Evolutionary conservation across 1,140 invertebrate genomes (phyloP).

Genomic region (Diploscapter pachys): DNA sequence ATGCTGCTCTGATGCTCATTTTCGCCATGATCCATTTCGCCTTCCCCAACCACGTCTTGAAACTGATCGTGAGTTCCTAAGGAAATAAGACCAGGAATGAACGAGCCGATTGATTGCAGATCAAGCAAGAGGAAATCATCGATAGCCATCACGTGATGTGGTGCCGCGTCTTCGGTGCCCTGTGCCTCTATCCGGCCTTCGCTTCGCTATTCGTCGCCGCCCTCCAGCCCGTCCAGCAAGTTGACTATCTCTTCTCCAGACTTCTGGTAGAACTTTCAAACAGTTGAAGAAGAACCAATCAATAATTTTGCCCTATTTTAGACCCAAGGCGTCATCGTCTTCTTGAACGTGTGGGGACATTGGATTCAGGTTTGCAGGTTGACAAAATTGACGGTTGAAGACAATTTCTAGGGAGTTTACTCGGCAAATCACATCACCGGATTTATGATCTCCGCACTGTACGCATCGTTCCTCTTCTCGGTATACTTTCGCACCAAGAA

Average conservation of each 20-base stretch:
- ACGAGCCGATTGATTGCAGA: constrained; percentile 22
- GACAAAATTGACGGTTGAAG: too few species aligned
- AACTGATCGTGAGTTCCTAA: constrained; percentile 36
- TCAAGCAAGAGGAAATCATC: constrained; percentile 34
- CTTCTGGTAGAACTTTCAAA: constrained; percentile 18
- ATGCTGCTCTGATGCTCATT: constrained; percentile 28
- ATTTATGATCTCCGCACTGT: constrained; percentile 43
- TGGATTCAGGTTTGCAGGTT: constrained; percentile 16
- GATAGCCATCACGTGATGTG: constrained; percentile 38
- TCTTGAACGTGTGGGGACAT: constrained; percentile 41
- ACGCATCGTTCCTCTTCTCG: constrained; percentile 42
- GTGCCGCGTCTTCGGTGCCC: constrained; percentile 38
- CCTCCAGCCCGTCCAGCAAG: constrained; percentile 17
- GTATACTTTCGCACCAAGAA: constrained; percentile 36
- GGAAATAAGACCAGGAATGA: neutral
- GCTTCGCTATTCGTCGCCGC: constrained; percentile 23
- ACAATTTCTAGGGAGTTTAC: constrained; percentile 13
- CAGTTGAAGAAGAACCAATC: neutral
- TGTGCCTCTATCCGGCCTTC: constrained; percentile 28
- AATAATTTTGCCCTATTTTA: constrained; percentile 18
- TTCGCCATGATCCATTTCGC: constrained; percentile 38
- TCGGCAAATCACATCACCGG: constrained; percentile 38
- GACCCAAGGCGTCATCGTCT: constrained; percentile 35
- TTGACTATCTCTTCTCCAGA: constrained; percentile 21
- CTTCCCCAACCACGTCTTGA: constrained; percentile 39